Conservation (phyloP, 2,113 vertebrate genomes). For the Caracal caracal region DNA sequence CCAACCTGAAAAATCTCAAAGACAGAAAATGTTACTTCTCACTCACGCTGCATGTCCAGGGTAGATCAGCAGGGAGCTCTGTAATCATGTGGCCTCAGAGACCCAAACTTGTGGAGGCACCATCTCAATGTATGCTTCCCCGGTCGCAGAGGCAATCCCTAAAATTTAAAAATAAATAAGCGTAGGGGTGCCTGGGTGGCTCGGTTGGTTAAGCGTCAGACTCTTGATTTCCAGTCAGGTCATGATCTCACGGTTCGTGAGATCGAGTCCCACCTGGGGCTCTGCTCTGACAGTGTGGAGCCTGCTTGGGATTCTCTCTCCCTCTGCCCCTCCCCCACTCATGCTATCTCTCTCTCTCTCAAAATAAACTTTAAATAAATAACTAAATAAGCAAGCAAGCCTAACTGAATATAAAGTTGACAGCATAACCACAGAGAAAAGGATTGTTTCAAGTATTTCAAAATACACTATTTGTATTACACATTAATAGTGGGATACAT, state of each 20-base stretch:
- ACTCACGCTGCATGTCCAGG: not conserved
- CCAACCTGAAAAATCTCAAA: not conserved
- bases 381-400: not conserved
- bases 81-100: not conserved
- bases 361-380: too few species aligned
- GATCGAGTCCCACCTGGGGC: too few species aligned
- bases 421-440: not conserved
- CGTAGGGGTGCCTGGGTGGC: too few species aligned
- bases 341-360: too few species aligned
- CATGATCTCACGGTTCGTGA: too few species aligned
- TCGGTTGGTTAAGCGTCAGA: too few species aligned
- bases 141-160: not conserved
- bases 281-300: too few species aligned
- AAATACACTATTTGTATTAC: not conserved
- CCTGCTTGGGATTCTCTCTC: too few species aligned
- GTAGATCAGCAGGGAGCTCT: not conserved
- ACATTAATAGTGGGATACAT: not conserved
- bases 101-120: not conserved
- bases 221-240: too few species aligned
- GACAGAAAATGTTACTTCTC: not conserved
- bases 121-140: not conserved
- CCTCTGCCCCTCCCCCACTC: too few species aligned
- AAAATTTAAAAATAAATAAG: slow-evolving; percentile 12
- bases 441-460: slow-evolving; percentile 2
- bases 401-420: not conserved